Base-by-base conservation (phyloP, 2,888 invertebrate species). In the Blera fallax region DNA sequence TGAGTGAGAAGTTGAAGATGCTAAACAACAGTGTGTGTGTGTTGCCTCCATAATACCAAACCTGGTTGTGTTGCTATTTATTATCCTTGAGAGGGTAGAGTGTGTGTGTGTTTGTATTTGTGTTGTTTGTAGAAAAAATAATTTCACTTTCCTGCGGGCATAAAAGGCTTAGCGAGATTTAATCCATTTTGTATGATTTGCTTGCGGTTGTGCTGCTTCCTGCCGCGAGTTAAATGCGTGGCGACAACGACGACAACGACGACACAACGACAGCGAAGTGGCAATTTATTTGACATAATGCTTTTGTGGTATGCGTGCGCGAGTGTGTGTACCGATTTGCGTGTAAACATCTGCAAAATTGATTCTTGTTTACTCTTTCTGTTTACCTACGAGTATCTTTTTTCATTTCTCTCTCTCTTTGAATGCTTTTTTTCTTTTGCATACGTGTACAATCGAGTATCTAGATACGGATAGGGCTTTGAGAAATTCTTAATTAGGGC, bases 161-260 rank as follows among this genome's bases (percentile, higher is more conserved):
- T 76, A 65, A 76, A 85, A 70, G 85, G 85, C 76, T 80, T 80
- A 85, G 70, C 65, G 56, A 76, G 85, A 85, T 85, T 80, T 72
- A 80, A 85, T 80, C 48, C 64, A 72, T 72, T 79, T 79, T 58
- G 80, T 70, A 80, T 85, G 79, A 70, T 80, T 76, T 80, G 80
- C 80, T 45, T 80, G 74, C 29, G 85, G 76, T 65, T 76, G 60
- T 64, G 32, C 37, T 54, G 60, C 50, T 70, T 52, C 43, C 58
- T 56, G 54, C 43, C 69, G 50, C 60, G 37, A 40, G 24, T 69
- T 14, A 73, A 79, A 50, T 69, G 62, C 83, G 67, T 78, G 62
- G 32, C 40, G 56, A 56, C 50, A 5, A 21, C 60, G 18, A 34
- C 48, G 29, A 60, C 52, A 40, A 37, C 60, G 32, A 32, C 48